Base-by-base conservation (phyloP, 1,140 invertebrate genomes). In the Belonocnema kinseyi region DNA sequence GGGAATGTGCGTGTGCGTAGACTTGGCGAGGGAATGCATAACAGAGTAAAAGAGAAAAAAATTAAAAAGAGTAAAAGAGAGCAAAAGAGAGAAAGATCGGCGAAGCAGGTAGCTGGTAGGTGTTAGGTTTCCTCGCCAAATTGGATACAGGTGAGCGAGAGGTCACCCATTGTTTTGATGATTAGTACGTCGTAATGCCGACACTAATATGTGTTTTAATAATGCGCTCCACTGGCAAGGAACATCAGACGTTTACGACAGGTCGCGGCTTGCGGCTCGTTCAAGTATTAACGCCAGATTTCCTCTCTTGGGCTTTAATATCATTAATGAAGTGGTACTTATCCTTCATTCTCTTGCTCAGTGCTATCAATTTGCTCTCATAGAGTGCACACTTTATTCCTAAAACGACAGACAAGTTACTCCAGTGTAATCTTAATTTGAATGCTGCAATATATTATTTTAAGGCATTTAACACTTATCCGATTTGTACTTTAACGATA, bases 121-220 rank as follows among this genome's bases (percentile, higher is more conserved):
- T 82, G 79, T 81, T 79, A 77, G 75, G 79, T 87, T 84, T 85
- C 85, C 73, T 80, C 75, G 51, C 66, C 73, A 87, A 85, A 86
- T 85, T 85, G 81, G 79, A 74, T 19, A 79, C 78, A 77, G 82
- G 81, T 79, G 79, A 80, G 58, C 81, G 78, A 70, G 51, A 74
- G 78, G 82, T 80, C 79, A 50, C 56, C 81, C 71, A 84, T 84
- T 86, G 81, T 86, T 87, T 85, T 81, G 85, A 81, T 81, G 83
- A 86, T 86, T 86, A 87, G 81, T 85, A 81, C 78, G 77, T 86
- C 82, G 84, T 84, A 85, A 83, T 82, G 81, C 74, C 51, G 56
- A 71, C 72, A 79, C 78, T 85, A 86, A 85, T 82, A 79, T 73
- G 77, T 80, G 79, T 83, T 86, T 86, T 85, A 80, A 83, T 83